These are phyloP conservation scores for Hydrocynus forskahlii DNA, from an alignment of 2,797 vertebrate genomes.

Conservation along the genomic window DNA sequence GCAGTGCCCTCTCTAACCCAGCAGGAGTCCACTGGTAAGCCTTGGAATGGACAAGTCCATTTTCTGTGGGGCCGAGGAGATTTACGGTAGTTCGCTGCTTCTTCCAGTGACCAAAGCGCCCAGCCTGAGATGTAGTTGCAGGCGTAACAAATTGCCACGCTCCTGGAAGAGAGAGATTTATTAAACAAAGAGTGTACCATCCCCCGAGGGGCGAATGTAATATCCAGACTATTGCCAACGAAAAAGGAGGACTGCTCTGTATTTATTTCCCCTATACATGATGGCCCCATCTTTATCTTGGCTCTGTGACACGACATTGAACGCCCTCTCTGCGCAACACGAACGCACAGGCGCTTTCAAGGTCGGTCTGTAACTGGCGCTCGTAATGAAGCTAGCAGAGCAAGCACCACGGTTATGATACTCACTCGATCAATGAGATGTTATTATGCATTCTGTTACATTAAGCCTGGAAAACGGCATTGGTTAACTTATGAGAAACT, in stretches of 20 bases:
- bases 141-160: slow-evolving; percentile 66
- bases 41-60: slow-evolving; percentile 87
- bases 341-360: slow-evolving; percentile 71
- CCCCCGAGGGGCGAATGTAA: slow-evolving; percentile 71
- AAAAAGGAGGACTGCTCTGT: slow-evolving; percentile 69
- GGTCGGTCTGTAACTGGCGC: slow-evolving; percentile 56
- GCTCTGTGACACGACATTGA: slow-evolving; percentile 77
- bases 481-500: slow-evolving; percentile 44
- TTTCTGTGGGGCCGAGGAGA: slow-evolving; percentile 77
- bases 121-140: slow-evolving; percentile 50
- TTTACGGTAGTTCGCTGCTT: slow-evolving; percentile 86
- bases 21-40: slow-evolving; percentile 98
- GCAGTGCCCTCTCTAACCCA: slow-evolving; percentile 95
- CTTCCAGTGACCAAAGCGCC: slow-evolving; percentile 84
- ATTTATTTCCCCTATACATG: slow-evolving; percentile 72
- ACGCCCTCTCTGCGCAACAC: slow-evolving; percentile 65
- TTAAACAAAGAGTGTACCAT: slow-evolving; percentile 69
- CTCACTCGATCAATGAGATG: slow-evolving; percentile 56
- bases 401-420: slow-evolving; percentile 30
- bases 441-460: slow-evolving; percentile 59
- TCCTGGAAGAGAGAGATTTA: slow-evolving; percentile 68
- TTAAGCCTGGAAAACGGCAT: slow-evolving; percentile 53
- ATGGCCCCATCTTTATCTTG: slow-evolving; percentile 61
- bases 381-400: neutral
- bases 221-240: slow-evolving; percentile 75